Evolutionary conservation across 2,797 vertebrate species (phyloP), one percentile per base, ranked within the genome.

Genomic region (Atherinosoma microstoma): DNA sequence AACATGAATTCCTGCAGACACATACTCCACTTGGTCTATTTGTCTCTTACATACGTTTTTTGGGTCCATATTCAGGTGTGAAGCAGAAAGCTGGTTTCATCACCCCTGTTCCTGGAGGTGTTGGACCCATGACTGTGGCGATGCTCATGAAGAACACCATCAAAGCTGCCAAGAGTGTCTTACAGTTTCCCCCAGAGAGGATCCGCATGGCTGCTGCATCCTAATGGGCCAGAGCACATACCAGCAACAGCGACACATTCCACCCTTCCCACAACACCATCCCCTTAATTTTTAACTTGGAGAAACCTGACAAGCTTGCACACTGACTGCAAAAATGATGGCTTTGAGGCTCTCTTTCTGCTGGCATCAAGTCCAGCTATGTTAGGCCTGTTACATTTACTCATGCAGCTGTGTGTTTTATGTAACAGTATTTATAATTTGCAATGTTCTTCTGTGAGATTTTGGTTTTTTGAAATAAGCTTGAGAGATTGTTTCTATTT

Each of bases 101-200:
- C 90, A 99, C 98, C 0, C 98, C 98, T 0, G 98, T 99, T 1
- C 98, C 98, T 0, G 98, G 98, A 0, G 98, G 97, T 0, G 98
- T 99, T 1, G 98, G 98, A 36, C 98, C 98, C 73, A 98, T 99
- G 97, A 99, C 97, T 0, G 98, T 99, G 59, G 98, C 97, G 1
- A 99, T 99, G 98, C 95, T 99, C 3, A 99, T 99, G 98, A 99
- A 98, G 86, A 99, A 99, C 88, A 99, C 98, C 10, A 94, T 99
- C 78, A 98, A 98, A 3, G 98, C 97, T 1, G 97, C 98, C 2
- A 98, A 98, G 91, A 98, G 95, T 29, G 65, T 97, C 47, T 89
- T 96, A 72, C 91, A 93, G 35, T 91, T 78, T 29, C 91, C 92
- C 1, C 88, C 92, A 15, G 93, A 94, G 84, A 91, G 89, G 65